Conservation (phyloP, 2,113 vertebrate species). For the Odobenus rosmarus region DNA sequence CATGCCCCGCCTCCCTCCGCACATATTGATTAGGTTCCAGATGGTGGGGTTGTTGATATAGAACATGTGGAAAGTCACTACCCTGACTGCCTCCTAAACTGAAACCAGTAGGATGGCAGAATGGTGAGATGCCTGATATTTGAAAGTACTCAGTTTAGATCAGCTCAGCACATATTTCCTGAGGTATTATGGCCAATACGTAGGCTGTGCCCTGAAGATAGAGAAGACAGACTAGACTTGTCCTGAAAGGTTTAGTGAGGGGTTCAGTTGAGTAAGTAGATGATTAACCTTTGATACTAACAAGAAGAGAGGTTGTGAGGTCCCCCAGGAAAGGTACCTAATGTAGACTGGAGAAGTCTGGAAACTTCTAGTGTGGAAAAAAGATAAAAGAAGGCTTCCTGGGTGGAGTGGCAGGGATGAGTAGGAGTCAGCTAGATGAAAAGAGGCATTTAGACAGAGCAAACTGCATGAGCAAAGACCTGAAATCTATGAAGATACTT, state of each 20-base stretch:
- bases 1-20: accelerated
- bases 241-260: background rate
- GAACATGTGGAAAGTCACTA: background rate
- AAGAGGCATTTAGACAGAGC: background rate
- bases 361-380: background rate
- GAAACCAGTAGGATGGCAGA: background rate
- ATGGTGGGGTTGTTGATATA: background rate
- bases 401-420: background rate
- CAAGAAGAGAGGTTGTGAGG: background rate
- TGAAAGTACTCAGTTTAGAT: background rate
- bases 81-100: accelerated
- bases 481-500: background rate
- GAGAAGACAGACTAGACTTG: background rate
- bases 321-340: background rate
- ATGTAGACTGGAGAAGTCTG: background rate
- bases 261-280: background rate
- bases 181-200: background rate
- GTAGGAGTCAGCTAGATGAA: background rate
- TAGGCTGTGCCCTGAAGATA: background rate
- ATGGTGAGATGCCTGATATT: background rate
- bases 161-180: background rate
- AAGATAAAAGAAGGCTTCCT: background rate
- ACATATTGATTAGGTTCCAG: background rate
- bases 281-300: background rate
- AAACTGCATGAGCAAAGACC: background rate